phyloP scores from a whole-genome alignment of 1,140 invertebrate genomes.

The Macrobrachium nipponense region DNA sequence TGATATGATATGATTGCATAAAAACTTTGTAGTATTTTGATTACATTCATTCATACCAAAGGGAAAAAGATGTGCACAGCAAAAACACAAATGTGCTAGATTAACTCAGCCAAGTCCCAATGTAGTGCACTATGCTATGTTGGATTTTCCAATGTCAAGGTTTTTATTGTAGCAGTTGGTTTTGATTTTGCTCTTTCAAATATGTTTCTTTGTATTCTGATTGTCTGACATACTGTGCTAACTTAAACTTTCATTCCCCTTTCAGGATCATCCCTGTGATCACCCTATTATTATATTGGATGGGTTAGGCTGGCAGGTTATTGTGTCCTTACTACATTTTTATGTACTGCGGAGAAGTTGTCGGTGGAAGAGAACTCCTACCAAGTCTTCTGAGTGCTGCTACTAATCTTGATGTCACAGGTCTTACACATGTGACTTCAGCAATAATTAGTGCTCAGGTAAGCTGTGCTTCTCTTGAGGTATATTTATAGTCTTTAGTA shows the following conservation, averaged over 20 bases:
- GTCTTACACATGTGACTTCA: constrained; percentile 49
- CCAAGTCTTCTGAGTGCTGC: constrained; percentile 48
- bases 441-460: constrained; percentile 50
- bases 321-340: constrained; percentile 55
- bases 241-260: not conserved
- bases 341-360: constrained; percentile 58
- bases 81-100: too few species aligned
- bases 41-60: too few species aligned
- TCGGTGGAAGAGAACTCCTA: constrained; percentile 51
- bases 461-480: not conserved
- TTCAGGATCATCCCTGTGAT: constrained; percentile 61
- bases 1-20: too few species aligned
- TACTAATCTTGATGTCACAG: constrained; percentile 39
- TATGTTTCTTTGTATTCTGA: too few species aligned
- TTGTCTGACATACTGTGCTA: not conserved
- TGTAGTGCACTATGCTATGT: too few species aligned
- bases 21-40: too few species aligned
- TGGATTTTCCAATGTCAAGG: too few species aligned
- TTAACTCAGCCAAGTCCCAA: too few species aligned
- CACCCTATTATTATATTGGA: constrained; percentile 60
- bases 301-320: constrained; percentile 44
- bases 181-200: too few species aligned
- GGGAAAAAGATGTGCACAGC: too few species aligned
- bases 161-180: too few species aligned
- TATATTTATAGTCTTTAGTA: not conserved